These are phyloP conservation scores for Nipponacmea schrenckii DNA, from an alignment of 2,888 invertebrate genomes.

Conservation along the genomic window DNA sequence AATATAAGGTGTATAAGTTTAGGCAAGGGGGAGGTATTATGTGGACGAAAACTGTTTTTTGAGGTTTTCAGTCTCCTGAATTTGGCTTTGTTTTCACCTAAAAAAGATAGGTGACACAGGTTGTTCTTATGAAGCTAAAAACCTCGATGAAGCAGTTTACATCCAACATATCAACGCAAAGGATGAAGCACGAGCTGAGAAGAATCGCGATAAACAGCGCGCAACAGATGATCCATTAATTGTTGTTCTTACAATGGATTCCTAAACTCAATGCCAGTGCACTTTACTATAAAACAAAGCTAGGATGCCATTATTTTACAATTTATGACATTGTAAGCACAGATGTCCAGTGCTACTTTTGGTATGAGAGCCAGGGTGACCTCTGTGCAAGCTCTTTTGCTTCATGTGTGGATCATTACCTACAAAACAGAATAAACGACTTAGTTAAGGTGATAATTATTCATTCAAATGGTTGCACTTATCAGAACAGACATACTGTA, in stretches of 20 bases:
- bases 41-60: background rate
- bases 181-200: background rate
- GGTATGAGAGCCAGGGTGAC: no score
- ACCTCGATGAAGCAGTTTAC: no score
- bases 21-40: background rate
- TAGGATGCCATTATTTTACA: slow-evolving; percentile 19
- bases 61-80: slow-evolving; percentile 7
- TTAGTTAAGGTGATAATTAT: slow-evolving; percentile 16
- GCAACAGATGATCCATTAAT: background rate
- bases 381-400: no score
- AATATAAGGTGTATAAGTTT: background rate
- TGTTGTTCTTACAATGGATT: slow-evolving; percentile 14
- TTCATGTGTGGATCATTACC: slow-evolving; percentile 11
- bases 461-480: slow-evolving; percentile 28
- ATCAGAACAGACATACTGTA: no score
- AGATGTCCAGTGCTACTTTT: no score
- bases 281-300: slow-evolving; percentile 17
- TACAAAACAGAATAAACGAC: background rate
- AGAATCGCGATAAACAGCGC: slow-evolving; percentile 15
- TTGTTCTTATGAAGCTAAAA: no score
- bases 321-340: slow-evolving; percentile 6
- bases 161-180: slow-evolving; percentile 7
- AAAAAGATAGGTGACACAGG: slow-evolving; percentile 16
- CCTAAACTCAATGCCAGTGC: slow-evolving; percentile 17
- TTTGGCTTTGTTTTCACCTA: slow-evolving; percentile 8